A percentile compares a stretch with the other conserved stretches of the same genome.
phyloP scores from a whole-genome alignment of 2,797 vertebrate species.

The Smutsia gigantea region DNA sequence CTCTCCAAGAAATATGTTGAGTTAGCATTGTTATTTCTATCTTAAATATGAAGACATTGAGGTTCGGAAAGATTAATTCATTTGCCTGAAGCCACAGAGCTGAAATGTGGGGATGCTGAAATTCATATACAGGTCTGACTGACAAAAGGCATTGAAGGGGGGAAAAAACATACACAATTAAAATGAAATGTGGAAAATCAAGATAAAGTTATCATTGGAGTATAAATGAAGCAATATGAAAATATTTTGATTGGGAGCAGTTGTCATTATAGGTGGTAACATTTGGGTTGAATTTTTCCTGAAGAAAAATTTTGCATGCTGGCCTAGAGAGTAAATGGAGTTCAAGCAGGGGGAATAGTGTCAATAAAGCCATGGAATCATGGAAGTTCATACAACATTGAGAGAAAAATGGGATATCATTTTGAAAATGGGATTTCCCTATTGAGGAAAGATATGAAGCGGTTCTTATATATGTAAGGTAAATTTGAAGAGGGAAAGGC shows the following conservation, averaged over 20 bases:
- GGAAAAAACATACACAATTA: background rate
- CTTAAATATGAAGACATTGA: conserved; percentile 34
- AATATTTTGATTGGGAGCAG: background rate
- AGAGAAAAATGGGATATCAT: background rate
- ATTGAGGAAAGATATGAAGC: background rate
- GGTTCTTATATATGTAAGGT: background rate
- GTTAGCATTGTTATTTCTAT: background rate
- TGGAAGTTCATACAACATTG: background rate
- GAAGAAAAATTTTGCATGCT: background rate
- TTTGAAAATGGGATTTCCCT: background rate
- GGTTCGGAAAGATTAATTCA: background rate
- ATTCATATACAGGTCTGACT: background rate
- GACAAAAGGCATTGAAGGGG: background rate
- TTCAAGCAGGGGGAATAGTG: background rate
- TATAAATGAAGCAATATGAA: background rate
- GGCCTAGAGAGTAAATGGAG: background rate
- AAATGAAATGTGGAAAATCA: background rate
- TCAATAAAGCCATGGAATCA: background rate
- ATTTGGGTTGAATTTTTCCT: background rate
- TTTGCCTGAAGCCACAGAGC: background rate
- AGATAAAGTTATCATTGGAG: background rate
- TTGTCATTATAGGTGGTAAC: background rate
- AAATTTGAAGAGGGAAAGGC: background rate
- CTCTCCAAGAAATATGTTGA: background rate
- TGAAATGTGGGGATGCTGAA: background rate